Conservation (phyloP, 2,113 vertebrate species). For the Neoarius graeffei region DNA sequence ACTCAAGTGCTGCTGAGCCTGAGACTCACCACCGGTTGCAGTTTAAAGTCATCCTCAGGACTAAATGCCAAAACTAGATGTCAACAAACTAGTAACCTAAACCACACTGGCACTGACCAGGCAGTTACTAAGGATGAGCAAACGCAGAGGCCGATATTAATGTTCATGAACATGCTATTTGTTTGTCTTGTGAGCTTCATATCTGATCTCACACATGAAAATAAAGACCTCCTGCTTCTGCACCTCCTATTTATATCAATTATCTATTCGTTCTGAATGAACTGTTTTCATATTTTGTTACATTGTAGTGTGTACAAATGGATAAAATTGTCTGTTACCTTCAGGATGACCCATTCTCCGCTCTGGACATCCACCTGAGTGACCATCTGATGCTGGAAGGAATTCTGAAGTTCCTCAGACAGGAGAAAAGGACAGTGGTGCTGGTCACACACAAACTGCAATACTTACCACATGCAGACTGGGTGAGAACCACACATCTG, state of each 20-base stretch:
- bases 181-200: neutral
- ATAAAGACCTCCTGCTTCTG: neutral
- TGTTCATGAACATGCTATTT: neutral
- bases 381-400: constrained; percentile 97
- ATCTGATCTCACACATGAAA: neutral
- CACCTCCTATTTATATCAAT: neutral
- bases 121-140: neutral
- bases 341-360: constrained; percentile 97
- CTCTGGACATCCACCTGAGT: constrained; percentile 95
- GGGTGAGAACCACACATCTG: constrained; percentile 72
- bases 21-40: too few species aligned
- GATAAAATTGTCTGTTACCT: neutral
- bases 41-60: too few species aligned
- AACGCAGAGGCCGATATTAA: neutral
- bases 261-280: neutral
- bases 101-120: neutral
- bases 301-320: neutral
- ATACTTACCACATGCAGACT: constrained; percentile 94
- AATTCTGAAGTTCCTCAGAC: constrained; percentile 88
- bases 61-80: neutral
- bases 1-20: too few species aligned
- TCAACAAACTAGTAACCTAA: neutral
- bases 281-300: neutral
- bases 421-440: constrained; percentile 90
- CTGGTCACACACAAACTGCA: constrained; percentile 97